Base-by-base conservation (phyloP, 2,888 invertebrate species). In the Cosmia trapezina region DNA sequence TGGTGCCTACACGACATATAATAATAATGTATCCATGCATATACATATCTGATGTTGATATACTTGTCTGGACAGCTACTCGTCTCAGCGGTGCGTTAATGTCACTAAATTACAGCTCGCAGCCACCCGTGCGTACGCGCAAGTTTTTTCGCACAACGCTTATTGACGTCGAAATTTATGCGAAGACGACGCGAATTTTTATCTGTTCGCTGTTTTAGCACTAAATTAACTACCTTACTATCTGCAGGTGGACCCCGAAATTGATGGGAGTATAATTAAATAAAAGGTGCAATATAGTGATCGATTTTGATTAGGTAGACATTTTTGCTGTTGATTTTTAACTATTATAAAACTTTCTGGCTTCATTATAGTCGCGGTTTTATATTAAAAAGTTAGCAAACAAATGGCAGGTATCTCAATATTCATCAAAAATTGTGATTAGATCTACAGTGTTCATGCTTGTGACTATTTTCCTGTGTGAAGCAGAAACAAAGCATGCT, bases 51-150 rank as follows among this genome's bases (percentile, higher is more conserved):
- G 51, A 61, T 43, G 28, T 47, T 74, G 56, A 74, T 80, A 67
- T 49, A 72, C 53, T 17, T 37, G 65, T 56, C 54, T 22, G n/a
- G 63, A 78, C 75, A 80, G 82, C 78, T 83, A 84, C 75, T 72
- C 68, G 78, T 76, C 78, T 76, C 65, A 69, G 80, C 85, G 72
- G 76, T 77, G 75, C 76, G 73, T 68, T 88, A 87, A 89, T 88
- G 87, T 84, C 81, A 75, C 83, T 80, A 88, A 89, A 89, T 89
- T 89, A 86, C 83, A 76, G 78, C 64, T 72, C 70, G 72, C 79
- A 76, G 65, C 69, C 75, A 78, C 61, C 62, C 68, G 67, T 71
- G 72, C 84, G 67, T 49, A 61, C 53, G 71, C 71, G 62, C 76
- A 63, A 67, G 74, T 78, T 83, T 85, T 78, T 85, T 66, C 72